Evolutionary conservation across 2,113 vertebrate genomes (phyloP), one percentile per base, ranked within the genome.

Genomic region (Dicerorhinus sumatrensis): DNA sequence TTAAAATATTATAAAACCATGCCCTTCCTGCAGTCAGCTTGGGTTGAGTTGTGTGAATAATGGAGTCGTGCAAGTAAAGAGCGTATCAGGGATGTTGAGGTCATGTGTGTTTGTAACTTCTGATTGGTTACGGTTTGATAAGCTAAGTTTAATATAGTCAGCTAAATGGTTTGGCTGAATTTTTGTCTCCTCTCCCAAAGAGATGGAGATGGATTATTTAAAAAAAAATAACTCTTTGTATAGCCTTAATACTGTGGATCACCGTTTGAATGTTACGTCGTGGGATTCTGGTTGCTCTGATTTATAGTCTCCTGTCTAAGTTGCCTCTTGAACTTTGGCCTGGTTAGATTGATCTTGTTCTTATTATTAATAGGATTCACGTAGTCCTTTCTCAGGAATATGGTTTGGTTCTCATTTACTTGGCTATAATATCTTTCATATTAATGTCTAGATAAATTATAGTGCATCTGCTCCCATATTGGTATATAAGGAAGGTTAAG

Each of bases 141-240:
- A 76, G 63, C 80, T n/a, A 48, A 21, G 46, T 62, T 94, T 96
- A 54, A 91, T 82, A 91, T 39, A 79, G 36, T 54, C 31, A 46
- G 33, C n/a, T 87, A 79, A 80, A 56, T 39, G 18, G 8, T 90
- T 89, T 96, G n/a, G 36, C 39, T 83, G 25, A 83, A 88, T 72
- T 97, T 90, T 76, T 93, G 4, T 63, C 29, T 93, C 85, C 69
- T 97, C 9, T 92, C 63, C 20, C 56, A 39, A 87, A 90, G 39
- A 77, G 23, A 67, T 83, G 36, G 58, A 51, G 31, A 60, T 48
- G 54, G 67, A 80, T 86, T 90, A 70, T 88, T 76, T 75, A 13
- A 2, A 1, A 27, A 27, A 48, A 72, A 17, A 42, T 54, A 67
- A 25, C 33, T 48, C 58, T 88, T 70, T 89, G 21, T 54, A 21